These are phyloP conservation scores for Sebastes nivosus DNA, from an alignment of 2,797 vertebrate genomes.

Conservation along the genomic window DNA sequence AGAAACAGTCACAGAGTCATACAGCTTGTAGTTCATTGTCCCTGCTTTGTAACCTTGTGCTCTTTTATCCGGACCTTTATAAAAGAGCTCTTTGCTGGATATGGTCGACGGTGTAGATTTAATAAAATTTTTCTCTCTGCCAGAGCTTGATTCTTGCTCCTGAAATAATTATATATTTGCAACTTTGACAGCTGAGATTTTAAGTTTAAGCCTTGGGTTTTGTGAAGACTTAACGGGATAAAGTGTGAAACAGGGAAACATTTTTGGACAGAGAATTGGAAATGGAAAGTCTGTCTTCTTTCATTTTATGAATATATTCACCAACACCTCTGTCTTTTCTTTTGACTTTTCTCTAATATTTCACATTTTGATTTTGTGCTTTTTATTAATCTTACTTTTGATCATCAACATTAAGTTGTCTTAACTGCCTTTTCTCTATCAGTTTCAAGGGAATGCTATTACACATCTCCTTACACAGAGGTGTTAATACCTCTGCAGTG, in stretches of 20 bases:
- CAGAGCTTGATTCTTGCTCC: not conserved
- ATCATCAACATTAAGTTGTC: slow-evolving; percentile 12
- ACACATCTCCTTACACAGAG: not conserved
- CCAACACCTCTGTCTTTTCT: not conserved
- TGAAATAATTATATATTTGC: slow-evolving; percentile 13
- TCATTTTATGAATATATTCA: slow-evolving; percentile 9
- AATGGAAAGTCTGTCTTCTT: slow-evolving; percentile 19
- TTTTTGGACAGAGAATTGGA: slow-evolving; percentile 8
- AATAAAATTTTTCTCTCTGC: not conserved
- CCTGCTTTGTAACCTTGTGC: not conserved
- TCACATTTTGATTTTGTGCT: slow-evolving; percentile 3
- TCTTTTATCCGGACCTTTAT: not conserved
- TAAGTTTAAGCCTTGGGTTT: slow-evolving; percentile 25
- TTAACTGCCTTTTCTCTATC: not conserved
- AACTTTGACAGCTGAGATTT: not conserved
- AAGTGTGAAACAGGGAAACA: slow-evolving; percentile 29
- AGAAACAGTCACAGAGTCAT: not conserved
- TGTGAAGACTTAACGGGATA: slow-evolving; percentile 1
- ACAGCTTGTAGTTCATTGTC: not conserved
- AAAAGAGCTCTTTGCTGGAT: not conserved
- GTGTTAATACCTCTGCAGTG: slow-evolving; percentile 15
- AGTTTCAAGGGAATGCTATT: not conserved
- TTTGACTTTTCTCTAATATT: slow-evolving; percentile 8
- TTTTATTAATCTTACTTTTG: slow-evolving; percentile 12
- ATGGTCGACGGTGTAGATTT: not conserved